Evolutionary conservation across 2,113 vertebrate species (phyloP).

Genomic region (Nothoprocta pentlandii): DNA sequence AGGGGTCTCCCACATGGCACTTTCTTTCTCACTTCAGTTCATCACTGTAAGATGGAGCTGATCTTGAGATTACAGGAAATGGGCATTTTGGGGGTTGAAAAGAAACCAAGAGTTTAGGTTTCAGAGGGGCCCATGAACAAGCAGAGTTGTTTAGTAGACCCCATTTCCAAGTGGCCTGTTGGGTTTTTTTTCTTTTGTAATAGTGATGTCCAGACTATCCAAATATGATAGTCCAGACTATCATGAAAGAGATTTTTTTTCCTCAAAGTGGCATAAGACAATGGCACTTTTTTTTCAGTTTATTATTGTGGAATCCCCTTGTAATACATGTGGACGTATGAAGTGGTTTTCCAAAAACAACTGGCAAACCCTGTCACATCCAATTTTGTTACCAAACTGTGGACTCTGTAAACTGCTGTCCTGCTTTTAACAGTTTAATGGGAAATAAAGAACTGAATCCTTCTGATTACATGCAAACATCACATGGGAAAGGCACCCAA

Average conservation of each 20-base stretch:
- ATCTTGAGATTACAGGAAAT: neutral
- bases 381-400: rapidly evolving
- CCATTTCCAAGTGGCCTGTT: neutral
- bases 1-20: neutral
- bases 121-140: neutral
- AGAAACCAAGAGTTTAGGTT: neutral
- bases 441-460: neutral
- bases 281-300: neutral
- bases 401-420: neutral
- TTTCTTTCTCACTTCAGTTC: neutral
- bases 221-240: neutral
- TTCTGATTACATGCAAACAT: neutral
- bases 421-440: neutral
- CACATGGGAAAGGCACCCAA: conserved; percentile 12
- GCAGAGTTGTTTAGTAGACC: neutral
- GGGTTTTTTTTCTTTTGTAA: neutral
- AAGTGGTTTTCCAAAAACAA: neutral
- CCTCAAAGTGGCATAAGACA: neutral
- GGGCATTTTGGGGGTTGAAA: neutral
- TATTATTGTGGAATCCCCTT: neutral
- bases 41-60: neutral
- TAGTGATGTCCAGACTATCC: neutral
- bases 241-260: neutral
- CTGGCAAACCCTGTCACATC: neutral
- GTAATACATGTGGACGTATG: neutral